Evolutionary conservation across 2,888 invertebrate species (phyloP).

Genomic region (Volucella inanis): DNA sequence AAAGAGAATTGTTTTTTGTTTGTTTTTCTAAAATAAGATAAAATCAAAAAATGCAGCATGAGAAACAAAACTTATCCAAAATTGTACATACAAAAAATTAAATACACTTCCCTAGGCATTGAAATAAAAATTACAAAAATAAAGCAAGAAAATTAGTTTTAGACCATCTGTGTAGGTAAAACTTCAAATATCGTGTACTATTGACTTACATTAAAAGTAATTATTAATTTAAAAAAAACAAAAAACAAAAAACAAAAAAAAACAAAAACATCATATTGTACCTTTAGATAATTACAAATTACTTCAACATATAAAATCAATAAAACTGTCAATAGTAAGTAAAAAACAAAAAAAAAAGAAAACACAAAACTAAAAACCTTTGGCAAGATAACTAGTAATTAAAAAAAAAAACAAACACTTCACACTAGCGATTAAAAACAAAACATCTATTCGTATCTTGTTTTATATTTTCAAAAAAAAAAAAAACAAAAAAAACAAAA

Average conservation of each 20-base stretch:
- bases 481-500: too few relatives aligned
- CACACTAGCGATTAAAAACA: constrained; percentile 62
- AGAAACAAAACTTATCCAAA: constrained; percentile 45
- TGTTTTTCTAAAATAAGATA: constrained; percentile 34
- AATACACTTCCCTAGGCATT: constrained; percentile 65
- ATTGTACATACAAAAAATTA: constrained; percentile 66
- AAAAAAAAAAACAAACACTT: constrained; percentile 49
- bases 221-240: constrained; percentile 66
- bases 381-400: constrained; percentile 65
- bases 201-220: constrained; percentile 70
- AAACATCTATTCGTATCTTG: too few relatives aligned
- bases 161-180: constrained; percentile 73
- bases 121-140: constrained; percentile 53
- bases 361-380: constrained; percentile 42
- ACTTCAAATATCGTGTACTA: constrained; percentile 74
- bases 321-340: constrained; percentile 67
- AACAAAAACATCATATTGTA: constrained; percentile 64
- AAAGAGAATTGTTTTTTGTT: constrained; percentile 5
- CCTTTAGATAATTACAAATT: constrained; percentile 73
- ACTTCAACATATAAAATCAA: constrained; percentile 66
- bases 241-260: constrained; percentile 62
- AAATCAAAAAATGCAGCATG: constrained; percentile 43
- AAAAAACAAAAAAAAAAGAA: constrained; percentile 24
- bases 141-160: constrained; percentile 54
- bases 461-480: constrained; percentile 33